Evolutionary conservation across 2,888 invertebrate genomes (phyloP).

Genomic region (Tachina fera): DNA sequence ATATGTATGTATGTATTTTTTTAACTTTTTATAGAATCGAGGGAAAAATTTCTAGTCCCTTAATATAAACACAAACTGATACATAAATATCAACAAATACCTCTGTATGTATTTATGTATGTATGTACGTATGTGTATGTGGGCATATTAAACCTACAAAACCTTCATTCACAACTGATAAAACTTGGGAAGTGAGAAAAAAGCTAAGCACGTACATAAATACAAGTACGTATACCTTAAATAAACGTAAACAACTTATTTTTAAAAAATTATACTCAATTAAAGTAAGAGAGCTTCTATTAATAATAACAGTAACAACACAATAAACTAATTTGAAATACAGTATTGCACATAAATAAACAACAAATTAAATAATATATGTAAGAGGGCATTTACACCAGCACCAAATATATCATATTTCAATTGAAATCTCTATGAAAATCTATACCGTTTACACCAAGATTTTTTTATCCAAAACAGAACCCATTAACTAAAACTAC

Average conservation of each 20-base stretch:
- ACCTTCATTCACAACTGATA: constrained; percentile 43
- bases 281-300: constrained; percentile 6
- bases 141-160: not conserved
- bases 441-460: no score
- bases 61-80: not conserved
- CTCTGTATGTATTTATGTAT: no score
- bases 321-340: not conserved
- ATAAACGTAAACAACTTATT: constrained; percentile 10
- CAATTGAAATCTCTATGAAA: no score
- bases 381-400: not conserved
- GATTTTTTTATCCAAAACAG: no score
- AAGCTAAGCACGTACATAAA: not conserved
- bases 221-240: constrained; percentile 5
- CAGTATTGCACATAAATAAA: not conserved
- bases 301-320: not conserved
- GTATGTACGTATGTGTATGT: not conserved
- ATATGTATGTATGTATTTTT: not conserved
- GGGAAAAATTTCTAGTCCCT: not conserved
- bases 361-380: no score
- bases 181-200: constrained; percentile 4
- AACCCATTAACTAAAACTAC: not conserved
- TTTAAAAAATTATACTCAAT: constrained; percentile 12
- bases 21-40: not conserved
- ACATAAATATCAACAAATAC: no score
- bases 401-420: no score